Conservation (phyloP, 2,797 vertebrate genomes). For the Jordanella pulchra region DNA sequence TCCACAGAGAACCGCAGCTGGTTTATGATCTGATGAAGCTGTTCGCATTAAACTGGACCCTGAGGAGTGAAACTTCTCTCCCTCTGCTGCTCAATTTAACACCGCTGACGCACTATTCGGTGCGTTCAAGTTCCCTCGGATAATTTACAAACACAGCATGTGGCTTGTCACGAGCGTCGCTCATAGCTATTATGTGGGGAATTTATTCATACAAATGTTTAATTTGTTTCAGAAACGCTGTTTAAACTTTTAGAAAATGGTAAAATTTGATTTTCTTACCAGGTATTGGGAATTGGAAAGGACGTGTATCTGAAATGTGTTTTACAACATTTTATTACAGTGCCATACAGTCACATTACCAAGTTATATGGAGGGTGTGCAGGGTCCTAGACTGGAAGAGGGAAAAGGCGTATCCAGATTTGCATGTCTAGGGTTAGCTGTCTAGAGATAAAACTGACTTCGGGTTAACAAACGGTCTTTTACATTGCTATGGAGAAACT, state of each 20-base stretch:
- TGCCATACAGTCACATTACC: neutral
- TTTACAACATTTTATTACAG: neutral
- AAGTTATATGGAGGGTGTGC: constrained; percentile 16
- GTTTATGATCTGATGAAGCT: fast-evolving
- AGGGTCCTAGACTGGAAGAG: neutral
- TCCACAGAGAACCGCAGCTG: neutral
- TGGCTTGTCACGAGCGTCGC: neutral
- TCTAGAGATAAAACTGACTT: neutral
- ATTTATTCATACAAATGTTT: neutral
- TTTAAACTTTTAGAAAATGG: neutral
- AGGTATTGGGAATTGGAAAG: neutral
- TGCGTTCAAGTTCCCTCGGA: constrained; percentile 48
- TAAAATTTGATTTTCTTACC: neutral
- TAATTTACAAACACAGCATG: fast-evolving
- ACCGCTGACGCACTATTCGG: constrained; percentile 1
- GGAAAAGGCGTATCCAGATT: neutral
- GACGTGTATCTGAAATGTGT: too few species aligned
- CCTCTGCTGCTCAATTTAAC: constrained; percentile 11
- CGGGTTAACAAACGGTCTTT: neutral
- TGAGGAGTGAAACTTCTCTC: neutral
- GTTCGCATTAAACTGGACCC: neutral
- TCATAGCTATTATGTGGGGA: neutral
- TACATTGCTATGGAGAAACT: neutral
- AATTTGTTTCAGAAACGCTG: neutral
- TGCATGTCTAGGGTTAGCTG: neutral